These are phyloP conservation scores for Leptocoma aspasia DNA, from an alignment of 2,113 vertebrate species.

Conservation along the genomic window DNA sequence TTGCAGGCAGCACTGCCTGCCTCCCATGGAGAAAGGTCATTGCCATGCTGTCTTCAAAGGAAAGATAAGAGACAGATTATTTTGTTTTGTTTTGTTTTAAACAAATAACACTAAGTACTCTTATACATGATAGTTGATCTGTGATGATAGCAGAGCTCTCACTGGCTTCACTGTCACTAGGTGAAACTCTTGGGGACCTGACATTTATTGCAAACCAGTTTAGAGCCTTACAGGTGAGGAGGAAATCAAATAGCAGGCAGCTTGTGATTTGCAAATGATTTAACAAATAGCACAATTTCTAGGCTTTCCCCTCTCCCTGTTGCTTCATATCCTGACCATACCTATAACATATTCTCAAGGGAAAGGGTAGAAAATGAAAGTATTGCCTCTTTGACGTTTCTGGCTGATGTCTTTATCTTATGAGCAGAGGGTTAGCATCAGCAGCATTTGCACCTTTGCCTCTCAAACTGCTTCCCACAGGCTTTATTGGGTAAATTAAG, in stretches of 20 bases:
- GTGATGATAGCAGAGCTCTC: background rate
- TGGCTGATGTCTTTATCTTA: background rate
- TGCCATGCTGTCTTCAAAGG: background rate
- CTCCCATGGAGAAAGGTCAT: background rate
- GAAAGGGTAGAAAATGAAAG: background rate
- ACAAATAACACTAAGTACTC: background rate
- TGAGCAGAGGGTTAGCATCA: background rate
- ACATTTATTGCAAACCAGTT: background rate
- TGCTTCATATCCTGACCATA: background rate
- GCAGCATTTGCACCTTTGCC: background rate
- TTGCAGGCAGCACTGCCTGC: background rate
- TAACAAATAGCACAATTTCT: background rate
- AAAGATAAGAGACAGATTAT: background rate
- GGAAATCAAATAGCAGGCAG: rapidly evolving
- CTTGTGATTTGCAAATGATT: background rate
- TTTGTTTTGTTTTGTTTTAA: too few species aligned
- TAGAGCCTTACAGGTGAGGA: background rate
- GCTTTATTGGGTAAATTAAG: background rate
- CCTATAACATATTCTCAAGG: background rate
- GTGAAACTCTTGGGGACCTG: background rate
- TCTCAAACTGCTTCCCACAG: background rate
- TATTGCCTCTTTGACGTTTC: background rate
- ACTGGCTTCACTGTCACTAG: background rate
- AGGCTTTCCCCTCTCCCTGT: background rate
- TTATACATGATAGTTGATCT: background rate